Base-by-base conservation (phyloP, 1,140 invertebrate species). In the Oppia nitens region DNA sequence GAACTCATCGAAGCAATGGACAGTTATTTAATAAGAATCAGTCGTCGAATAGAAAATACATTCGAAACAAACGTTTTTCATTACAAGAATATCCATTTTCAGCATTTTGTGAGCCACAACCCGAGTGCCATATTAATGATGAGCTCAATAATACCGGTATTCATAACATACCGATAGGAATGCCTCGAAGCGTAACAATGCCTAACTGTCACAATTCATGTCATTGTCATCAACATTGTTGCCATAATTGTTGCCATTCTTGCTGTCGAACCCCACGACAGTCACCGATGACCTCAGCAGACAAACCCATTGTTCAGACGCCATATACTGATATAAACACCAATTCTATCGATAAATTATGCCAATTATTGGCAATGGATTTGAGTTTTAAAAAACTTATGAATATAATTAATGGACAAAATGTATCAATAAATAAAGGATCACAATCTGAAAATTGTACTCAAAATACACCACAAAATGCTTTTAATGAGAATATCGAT, bases 151-250 rank as follows among this genome's bases (percentile, higher is more conserved):
- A 28, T 32, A n/a, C 6, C 25, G 17, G 25, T 47, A 28, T 25
- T 55, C 27, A 28, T 47, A 20, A 1, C 4, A 27, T 53, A 29
- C 47, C 26, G 21, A 21, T 17, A 17, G 29, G 20, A 17, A 59
- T 53, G 48, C 49, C 54, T 14, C 47, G 60, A 20, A 61, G 60
- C 57, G 40, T 29, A 27, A 61, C 60, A 20, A 61, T 61, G 60
- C 60, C 60, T 58, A 59, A 50, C 25, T 61, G 60, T 53, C 32
- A 27, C n/a, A 9, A 52, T 29, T 17, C 51, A n/a, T 25, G 49
- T 32, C 51, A 53, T 53, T 25, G 29, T 53, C 50, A 24, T 29
- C 24, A 14, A 17, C 26, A 49, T 28, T 21, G 32, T 24, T n/a
- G 11, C 24, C 11, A 57, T 50, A 12, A 40, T 26, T 17, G 14